phyloP scores from a whole-genome alignment of 2,888 invertebrate species.

The Synanthedon vespiformis region DNA sequence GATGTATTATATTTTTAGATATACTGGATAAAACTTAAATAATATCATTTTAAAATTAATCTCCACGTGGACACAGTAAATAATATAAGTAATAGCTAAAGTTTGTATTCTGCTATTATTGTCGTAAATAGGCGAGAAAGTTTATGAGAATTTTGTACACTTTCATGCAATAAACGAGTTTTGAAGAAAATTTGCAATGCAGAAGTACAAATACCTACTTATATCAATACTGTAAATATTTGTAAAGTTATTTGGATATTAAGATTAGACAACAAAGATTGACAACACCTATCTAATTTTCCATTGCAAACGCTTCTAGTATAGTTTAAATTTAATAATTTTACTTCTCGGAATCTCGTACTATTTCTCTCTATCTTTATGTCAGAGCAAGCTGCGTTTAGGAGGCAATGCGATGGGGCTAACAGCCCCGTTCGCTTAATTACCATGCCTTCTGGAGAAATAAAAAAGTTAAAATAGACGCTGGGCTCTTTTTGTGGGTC shows the following conservation, averaged over 20 bases:
- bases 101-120: too few relatives aligned
- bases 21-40: constrained; percentile 9
- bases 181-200: too few relatives aligned
- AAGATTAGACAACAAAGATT: not conserved
- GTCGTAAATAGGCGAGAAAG: too few relatives aligned
- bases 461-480: constrained; percentile 36
- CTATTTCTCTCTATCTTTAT: constrained; percentile 31
- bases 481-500: constrained; percentile 28
- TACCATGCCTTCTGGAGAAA: constrained; percentile 42
- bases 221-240: too few relatives aligned
- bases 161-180: too few relatives aligned
- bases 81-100: too few relatives aligned
- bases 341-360: constrained; percentile 11
- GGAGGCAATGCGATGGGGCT: constrained; percentile 29
- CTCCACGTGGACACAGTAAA: too few relatives aligned
- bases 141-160: too few relatives aligned
- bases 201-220: too few relatives aligned
- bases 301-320: not conserved
- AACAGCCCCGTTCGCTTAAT: constrained; percentile 43
- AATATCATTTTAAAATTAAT: too few relatives aligned
- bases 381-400: constrained; percentile 32
- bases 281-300: not conserved
- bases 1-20: constrained; percentile 19
- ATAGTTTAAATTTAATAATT: not conserved
- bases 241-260: too few relatives aligned